Conservation (phyloP, 2,797 vertebrate species). For the Lates japonicus region DNA sequence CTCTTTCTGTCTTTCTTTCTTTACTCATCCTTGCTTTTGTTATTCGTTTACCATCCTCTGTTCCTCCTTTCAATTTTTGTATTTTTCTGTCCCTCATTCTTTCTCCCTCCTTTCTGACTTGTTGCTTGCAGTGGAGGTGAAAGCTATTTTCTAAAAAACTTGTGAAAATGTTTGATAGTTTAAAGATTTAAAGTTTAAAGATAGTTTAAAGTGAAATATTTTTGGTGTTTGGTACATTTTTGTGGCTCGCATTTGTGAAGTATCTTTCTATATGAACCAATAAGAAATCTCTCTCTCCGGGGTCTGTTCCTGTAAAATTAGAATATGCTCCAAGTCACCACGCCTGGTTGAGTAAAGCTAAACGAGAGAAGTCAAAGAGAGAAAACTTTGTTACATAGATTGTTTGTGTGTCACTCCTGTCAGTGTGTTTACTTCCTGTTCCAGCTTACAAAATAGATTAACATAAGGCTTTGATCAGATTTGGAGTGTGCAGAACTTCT, state of each 20-base stretch:
- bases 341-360: slow-evolving; percentile 26
- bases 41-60: not conserved
- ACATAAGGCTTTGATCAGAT: slow-evolving; percentile 72
- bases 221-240: not conserved
- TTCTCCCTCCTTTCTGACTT: not conserved
- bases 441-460: slow-evolving; percentile 55
- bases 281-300: not conserved
- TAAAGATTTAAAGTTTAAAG: not conserved
- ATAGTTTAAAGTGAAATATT: not conserved
- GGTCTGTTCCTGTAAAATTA: not conserved
- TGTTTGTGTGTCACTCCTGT: slow-evolving; percentile 25
- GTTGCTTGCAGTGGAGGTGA: not conserved
- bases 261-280: not conserved
- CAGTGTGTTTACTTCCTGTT: slow-evolving; percentile 51
- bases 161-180: not conserved
- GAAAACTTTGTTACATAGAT: slow-evolving; percentile 10
- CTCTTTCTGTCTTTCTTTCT: not conserved
- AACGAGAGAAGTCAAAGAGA: slow-evolving; percentile 12
- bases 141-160: too few species aligned
- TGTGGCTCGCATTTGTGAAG: not conserved
- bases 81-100: too few species aligned
- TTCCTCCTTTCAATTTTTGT: not conserved
- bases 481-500: slow-evolving; percentile 57
- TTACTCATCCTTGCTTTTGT: not conserved
- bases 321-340: slow-evolving; percentile 9